Evolutionary conservation across 2,797 vertebrate species (phyloP).

Genomic region (Sebastiscus albofasciatus): DNA sequence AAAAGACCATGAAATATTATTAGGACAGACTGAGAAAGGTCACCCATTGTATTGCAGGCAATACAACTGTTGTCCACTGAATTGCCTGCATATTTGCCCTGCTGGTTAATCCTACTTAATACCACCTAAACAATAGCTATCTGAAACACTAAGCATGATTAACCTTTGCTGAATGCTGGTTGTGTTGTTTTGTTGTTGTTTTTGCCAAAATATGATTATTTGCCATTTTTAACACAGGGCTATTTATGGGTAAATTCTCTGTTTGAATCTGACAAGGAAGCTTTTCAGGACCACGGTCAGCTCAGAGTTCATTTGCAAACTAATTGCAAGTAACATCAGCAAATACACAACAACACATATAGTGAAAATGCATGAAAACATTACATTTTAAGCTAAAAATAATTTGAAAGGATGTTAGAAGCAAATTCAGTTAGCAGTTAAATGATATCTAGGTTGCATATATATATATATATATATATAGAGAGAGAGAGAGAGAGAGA

Average conservation of each 20-base stretch:
- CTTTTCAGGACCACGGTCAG: slow-evolving; percentile 68
- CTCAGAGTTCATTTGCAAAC: slow-evolving; percentile 7
- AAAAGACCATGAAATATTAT: slow-evolving; percentile 25
- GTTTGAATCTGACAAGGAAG: neutral
- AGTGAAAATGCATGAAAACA: neutral
- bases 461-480: neutral
- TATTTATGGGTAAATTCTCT: neutral
- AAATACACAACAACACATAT: neutral
- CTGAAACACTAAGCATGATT: slow-evolving; percentile 3
- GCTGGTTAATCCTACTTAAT: neutral
- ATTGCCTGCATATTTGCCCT: neutral
- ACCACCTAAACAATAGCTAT: neutral
- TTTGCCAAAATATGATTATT: neutral
- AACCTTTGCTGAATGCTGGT: neutral
- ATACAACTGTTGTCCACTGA: neutral
- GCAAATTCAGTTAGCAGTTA: neutral
- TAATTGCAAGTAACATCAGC: neutral
- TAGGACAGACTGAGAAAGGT: slow-evolving; percentile 18
- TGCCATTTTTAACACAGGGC: neutral
- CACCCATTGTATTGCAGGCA: neutral
- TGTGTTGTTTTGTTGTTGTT: neutral
- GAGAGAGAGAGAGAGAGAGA: no score
- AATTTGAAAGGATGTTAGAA: neutral
- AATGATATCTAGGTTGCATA: neutral
- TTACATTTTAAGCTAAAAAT: neutral